Base-by-base conservation (phyloP, 2,113 vertebrate species). In the Cephalopterus ornatus region DNA sequence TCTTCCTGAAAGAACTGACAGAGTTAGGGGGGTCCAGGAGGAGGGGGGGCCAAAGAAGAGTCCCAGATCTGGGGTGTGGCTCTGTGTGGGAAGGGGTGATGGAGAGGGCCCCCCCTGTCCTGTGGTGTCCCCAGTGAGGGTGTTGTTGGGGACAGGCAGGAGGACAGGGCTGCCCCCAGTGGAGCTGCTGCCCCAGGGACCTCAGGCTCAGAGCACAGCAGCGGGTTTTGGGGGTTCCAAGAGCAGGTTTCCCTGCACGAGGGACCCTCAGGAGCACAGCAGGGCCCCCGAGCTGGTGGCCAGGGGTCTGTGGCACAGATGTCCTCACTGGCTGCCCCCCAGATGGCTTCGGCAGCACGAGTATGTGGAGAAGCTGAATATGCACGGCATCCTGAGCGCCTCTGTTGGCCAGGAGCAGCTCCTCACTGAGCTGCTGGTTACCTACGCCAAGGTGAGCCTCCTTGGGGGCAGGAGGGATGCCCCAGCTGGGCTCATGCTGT, bases 291-390 rank as follows among this genome's bases (percentile, higher is more conserved):
- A 46, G 21, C 9, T 4, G 0, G 9, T 12, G 24, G 5, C 7
- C 9, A 3, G 28, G n/a, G 39, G 17, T 8, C 13, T 19, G 47
- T 65, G 58, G 41, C 63, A 16, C 49, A 49, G 80, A 28, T 27
- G 47, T 17, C 50, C 37, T 12, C 12, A 4, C 33, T 49, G 71
- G 59, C 77, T 83, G 85, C 55, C 86, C 59, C 4, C 8, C 96
- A 99, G 99, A 89, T 99, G 99, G 99, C 98, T 98, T 89, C 98
- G 61, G 80, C 99, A 99, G 81, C 99, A 99, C 1, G 99, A 99
- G 56, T 97, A 96, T 9, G 97, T 99, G 49, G 99, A 99, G 97
- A 99, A 99, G 96, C 98, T 99, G 28, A 99, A 99, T 96, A 99
- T 99, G 98, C 99, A 99, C 41, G 98, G 99, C 8, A 98, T 99